phyloP scores from a whole-genome alignment of 1,140 invertebrate species.

The Drosophila busckii region DNA sequence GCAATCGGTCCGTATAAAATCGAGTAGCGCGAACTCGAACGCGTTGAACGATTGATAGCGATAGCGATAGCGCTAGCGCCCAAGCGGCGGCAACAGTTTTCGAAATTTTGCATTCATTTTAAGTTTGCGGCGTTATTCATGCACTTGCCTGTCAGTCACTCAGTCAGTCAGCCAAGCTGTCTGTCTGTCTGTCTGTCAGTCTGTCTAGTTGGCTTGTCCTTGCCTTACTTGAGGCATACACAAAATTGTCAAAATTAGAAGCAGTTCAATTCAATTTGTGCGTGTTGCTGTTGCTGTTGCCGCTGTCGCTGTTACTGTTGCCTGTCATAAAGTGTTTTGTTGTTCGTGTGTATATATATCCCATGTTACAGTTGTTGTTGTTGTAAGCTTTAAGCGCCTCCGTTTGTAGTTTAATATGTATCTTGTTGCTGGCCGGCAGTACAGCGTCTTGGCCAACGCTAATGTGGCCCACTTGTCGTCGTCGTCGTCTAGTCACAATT shows the following conservation, averaged over 20 bases:
- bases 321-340: slow-evolving; percentile 40
- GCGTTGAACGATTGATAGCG: slow-evolving; percentile 10
- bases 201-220: slow-evolving; percentile 1
- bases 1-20: slow-evolving; percentile 16
- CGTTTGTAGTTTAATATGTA: too few relatives aligned
- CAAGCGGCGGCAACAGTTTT: slow-evolving; percentile 62
- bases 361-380: too few relatives aligned
- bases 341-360: background rate
- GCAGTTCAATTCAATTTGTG: slow-evolving; percentile 67
- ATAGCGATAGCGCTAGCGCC: slow-evolving; percentile 18
- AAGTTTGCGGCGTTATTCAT: slow-evolving; percentile 7
- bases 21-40: slow-evolving; percentile 4
- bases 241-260: slow-evolving; percentile 74
- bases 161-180: slow-evolving; percentile 1
- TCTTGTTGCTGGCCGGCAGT: slow-evolving; percentile 9
- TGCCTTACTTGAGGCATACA: slow-evolving; percentile 53
- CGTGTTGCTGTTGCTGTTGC: slow-evolving; percentile 6
- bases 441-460: slow-evolving; percentile 8
- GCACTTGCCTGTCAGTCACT: background rate
- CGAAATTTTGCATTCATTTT: background rate
- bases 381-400: slow-evolving; percentile 11
- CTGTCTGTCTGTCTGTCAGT: slow-evolving; percentile 18
- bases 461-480: slow-evolving; percentile 38
- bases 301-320: background rate
- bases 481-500: slow-evolving; percentile 6